A percentile compares a stretch with the other conserved stretches of the same genome.
phyloP scores from a whole-genome alignment of 2,888 invertebrate species.

The Brachycybe producta region DNA sequence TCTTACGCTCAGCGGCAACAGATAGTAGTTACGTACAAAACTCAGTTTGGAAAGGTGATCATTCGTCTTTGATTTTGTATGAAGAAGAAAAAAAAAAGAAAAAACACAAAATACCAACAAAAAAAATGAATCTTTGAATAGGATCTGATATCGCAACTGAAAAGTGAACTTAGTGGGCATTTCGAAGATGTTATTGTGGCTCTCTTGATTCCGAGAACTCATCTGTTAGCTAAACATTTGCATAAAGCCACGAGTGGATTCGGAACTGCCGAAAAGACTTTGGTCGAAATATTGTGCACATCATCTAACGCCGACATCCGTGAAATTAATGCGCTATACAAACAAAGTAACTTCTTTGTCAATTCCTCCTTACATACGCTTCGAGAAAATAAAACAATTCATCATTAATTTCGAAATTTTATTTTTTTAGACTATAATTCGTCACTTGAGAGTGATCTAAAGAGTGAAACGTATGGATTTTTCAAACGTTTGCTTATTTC shows the following conservation, averaged over 20 bases:
- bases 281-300: conserved; percentile 79
- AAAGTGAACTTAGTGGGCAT: conserved; percentile 75
- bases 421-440: conserved; percentile 58
- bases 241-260: conserved; percentile 69
- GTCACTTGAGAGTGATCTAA: conserved; percentile 65
- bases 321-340: conserved; percentile 62
- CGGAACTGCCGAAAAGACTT: conserved; percentile 65
- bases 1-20: conserved; percentile 74
- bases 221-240: conserved; percentile 69
- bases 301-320: conserved; percentile 71
- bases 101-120: too few species aligned
- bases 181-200: conserved; percentile 72
- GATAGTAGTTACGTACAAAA: conserved; percentile 68
- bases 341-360: conserved; percentile 47
- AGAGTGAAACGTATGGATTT: conserved; percentile 78
- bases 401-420: background rate
- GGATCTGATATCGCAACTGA: conserved; percentile 67
- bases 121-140: conserved; percentile 28
- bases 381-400: background rate
- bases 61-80: too few species aligned
- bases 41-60: conserved; percentile 69
- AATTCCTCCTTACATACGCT: background rate
- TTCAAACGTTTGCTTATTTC: conserved; percentile 82
- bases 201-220: conserved; percentile 67
- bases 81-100: too few species aligned